Conservation (phyloP, 2,113 vertebrate genomes). For the Lichenostomus cassidix region DNA sequence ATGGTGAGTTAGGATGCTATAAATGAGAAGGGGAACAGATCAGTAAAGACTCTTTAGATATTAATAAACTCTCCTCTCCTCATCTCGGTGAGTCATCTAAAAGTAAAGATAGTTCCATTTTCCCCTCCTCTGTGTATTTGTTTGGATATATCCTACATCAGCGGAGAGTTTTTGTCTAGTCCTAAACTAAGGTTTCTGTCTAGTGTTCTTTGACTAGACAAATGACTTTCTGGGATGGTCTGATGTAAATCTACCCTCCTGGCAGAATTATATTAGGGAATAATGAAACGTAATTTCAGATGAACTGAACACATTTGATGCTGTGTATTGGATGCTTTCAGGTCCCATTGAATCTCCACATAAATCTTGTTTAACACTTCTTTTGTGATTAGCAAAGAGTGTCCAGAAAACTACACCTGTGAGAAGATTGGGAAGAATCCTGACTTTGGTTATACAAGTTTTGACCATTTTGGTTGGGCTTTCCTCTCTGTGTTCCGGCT, state of each 20-base stretch:
- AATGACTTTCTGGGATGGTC: neutral
- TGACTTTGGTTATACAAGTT: conserved; percentile 93
- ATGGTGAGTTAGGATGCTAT: neutral
- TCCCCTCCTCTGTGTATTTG: neutral
- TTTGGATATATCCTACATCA: neutral
- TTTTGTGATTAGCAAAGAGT: conserved; percentile 59
- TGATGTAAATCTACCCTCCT: neutral
- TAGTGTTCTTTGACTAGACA: neutral
- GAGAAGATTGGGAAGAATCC: conserved; percentile 79
- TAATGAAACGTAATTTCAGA: neutral
- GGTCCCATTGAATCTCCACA: neutral
- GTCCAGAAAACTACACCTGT: conserved; percentile 82
- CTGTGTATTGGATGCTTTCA: neutral
- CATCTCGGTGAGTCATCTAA: neutral
- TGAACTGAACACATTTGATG: neutral
- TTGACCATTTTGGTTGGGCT: conserved; percentile 93
- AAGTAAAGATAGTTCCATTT: neutral
- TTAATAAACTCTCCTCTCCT: neutral
- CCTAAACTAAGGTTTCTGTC: neutral
- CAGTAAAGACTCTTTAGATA: neutral
- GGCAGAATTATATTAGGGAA: neutral
- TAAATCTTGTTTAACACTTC: neutral
- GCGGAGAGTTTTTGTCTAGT: neutral
- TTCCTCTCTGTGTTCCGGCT: conserved; percentile 92
- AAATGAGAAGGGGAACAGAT: neutral